Evolutionary conservation across 2,888 invertebrate species (phyloP).

Genomic region (Parelbella ahira): DNA sequence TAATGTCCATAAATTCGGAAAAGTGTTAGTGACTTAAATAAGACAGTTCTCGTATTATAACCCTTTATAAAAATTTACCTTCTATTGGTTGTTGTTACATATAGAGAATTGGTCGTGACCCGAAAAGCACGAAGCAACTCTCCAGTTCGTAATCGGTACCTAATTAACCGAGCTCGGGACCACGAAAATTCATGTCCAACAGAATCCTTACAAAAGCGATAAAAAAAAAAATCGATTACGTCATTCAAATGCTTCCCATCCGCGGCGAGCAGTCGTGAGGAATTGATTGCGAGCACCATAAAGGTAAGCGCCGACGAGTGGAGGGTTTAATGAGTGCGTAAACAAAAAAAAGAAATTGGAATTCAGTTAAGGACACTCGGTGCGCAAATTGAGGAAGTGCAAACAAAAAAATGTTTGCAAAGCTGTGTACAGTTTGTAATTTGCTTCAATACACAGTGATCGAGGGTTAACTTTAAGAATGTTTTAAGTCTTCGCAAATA

Average conservation of each 20-base stretch:
- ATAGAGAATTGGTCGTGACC: conserved; percentile 16
- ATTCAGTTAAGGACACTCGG: conserved; percentile 29
- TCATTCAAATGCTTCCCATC: conserved; percentile 25
- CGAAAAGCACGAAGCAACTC: conserved; percentile 6
- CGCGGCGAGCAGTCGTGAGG: conserved; percentile 29
- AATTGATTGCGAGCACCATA: conserved; percentile 32
- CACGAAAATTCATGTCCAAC: conserved; percentile 21
- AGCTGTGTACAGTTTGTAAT: conserved; percentile 25
- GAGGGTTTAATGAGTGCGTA: conserved; percentile 23
- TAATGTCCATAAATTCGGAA: too few species aligned
- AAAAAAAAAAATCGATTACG: conserved; percentile 23
- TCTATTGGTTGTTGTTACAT: too few species aligned
- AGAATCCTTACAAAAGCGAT: conserved; percentile 19
- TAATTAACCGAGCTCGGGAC: conserved; percentile 14
- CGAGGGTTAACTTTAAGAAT: too few species aligned
- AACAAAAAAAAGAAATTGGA: conserved; percentile 31
- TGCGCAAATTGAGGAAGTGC: conserved; percentile 32
- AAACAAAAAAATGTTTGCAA: conserved; percentile 26
- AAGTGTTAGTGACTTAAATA: too few species aligned
- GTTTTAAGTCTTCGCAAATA: conserved; percentile 7
- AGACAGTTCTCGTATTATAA: too few species aligned
- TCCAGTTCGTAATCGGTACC: conserved; percentile 18
- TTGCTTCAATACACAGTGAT: too few species aligned
- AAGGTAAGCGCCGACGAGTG: conserved; percentile 26
- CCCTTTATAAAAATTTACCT: too few species aligned